Conservation (phyloP, 2,113 vertebrate genomes). For the Gymnorhina tibicen region DNA sequence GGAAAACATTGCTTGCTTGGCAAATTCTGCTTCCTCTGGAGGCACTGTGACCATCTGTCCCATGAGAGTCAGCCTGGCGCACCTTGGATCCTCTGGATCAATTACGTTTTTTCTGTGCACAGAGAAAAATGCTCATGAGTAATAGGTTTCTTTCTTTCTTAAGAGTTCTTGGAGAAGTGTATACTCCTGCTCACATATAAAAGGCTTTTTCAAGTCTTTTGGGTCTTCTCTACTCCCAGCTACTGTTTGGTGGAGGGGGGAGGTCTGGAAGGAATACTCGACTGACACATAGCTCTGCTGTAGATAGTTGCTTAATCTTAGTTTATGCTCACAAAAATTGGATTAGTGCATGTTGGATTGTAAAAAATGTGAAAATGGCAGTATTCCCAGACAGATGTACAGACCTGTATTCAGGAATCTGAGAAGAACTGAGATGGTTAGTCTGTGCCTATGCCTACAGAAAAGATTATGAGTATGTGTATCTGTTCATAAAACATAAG, state of each 20-base stretch:
- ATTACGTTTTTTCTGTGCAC: conserved; percentile 80
- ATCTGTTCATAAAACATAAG: not conserved
- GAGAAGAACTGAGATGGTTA: not conserved
- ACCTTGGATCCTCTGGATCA: conserved; percentile 84
- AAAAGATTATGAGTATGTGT: not conserved
- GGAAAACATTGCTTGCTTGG: conserved; percentile 83
- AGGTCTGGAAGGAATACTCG: not conserved
- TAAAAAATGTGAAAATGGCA: not conserved
- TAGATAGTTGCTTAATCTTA: not conserved
- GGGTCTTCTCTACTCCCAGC: not conserved
- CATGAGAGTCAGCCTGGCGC: conserved; percentile 80
- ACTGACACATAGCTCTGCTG: not conserved
- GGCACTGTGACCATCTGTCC: conserved; percentile 82
- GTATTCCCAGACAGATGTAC: not conserved
- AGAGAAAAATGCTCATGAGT: conserved; percentile 16
- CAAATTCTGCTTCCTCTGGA: conserved; percentile 82
- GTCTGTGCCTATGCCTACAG: not conserved
- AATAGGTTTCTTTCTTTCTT: not conserved
- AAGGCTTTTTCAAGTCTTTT: not conserved
- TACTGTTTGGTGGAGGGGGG: not conserved
- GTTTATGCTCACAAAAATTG: not conserved
- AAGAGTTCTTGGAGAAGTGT: not conserved
- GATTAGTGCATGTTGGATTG: not conserved
- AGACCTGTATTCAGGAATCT: not conserved
- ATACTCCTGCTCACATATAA: not conserved